A percentile compares a stretch with the other conserved stretches of the same genome.
Evolutionary conservation across 2,888 invertebrate genomes (phyloP).

Genomic region (Escarpia spicata): DNA sequence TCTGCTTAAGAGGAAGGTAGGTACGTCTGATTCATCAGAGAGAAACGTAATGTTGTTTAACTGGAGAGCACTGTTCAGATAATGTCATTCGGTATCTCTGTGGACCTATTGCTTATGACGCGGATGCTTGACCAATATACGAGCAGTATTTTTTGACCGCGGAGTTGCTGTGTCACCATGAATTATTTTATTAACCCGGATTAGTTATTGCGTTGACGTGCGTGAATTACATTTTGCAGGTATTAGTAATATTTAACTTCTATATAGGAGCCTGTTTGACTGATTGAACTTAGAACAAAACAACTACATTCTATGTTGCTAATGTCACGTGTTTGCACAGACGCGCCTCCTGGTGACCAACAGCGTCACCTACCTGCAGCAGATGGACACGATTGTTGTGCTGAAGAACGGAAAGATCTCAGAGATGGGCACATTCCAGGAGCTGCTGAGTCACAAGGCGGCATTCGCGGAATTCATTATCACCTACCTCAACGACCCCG

Average conservation of each 20-base stretch:
- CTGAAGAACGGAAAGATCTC: constrained; percentile 31
- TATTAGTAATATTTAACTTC: too few species aligned
- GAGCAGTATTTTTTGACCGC: too few species aligned
- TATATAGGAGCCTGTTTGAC: too few species aligned
- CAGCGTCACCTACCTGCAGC: constrained; percentile 30
- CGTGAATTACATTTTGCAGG: too few species aligned
- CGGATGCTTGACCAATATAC: too few species aligned
- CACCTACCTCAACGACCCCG: constrained; percentile 30
- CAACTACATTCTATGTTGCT: neutral
- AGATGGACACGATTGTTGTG: constrained; percentile 32
- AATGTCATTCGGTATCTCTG: too few species aligned
- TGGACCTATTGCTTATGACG: too few species aligned
- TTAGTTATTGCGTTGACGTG: too few species aligned
- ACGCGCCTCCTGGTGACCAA: constrained; percentile 38
- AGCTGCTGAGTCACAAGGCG: constrained; percentile 32
- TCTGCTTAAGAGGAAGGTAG: constrained; percentile 34
- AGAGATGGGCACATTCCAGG: constrained; percentile 33
- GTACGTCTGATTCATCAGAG: neutral
- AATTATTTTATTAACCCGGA: too few species aligned
- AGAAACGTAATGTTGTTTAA: neutral
- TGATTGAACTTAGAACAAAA: too few species aligned
- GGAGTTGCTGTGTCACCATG: too few species aligned
- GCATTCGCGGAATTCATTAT: constrained; percentile 35
- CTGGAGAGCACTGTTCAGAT: too few species aligned
- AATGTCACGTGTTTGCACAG: constrained; percentile 18